phyloP scores from a whole-genome alignment of 2,113 vertebrate genomes.

The Oreochromis aureus region DNA sequence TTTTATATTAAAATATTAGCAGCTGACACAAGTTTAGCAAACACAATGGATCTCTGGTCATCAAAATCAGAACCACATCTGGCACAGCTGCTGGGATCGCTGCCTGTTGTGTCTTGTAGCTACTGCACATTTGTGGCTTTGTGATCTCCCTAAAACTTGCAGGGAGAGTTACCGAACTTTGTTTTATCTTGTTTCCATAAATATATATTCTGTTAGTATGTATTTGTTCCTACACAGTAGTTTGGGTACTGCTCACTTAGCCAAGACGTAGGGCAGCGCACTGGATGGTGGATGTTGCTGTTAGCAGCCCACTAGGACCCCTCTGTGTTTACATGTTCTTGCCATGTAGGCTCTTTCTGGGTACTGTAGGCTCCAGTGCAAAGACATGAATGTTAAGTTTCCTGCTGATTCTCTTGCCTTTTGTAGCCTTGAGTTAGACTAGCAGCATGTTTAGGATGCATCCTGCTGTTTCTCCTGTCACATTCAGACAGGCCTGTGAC shows the following conservation, averaged over 20 bases:
- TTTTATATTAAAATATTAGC: background rate
- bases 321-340: background rate
- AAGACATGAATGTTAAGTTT: background rate
- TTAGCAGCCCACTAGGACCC: background rate
- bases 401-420: fast-evolving
- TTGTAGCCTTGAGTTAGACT: background rate
- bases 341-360: background rate
- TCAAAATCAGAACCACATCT: background rate
- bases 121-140: background rate
- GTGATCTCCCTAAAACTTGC: background rate
- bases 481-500: background rate
- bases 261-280: background rate
- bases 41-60: background rate
- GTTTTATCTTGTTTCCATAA: fast-evolving
- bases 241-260: fast-evolving
- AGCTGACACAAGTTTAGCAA: background rate
- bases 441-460: background rate
- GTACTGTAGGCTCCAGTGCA: background rate
- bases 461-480: background rate
- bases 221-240: background rate
- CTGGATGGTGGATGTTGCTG: background rate
- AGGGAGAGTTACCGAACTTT: background rate
- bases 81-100: background rate
- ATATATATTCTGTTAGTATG: background rate
- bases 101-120: background rate